phyloP scores from a whole-genome alignment of 2,888 invertebrate species.

The Lycocerus yunnanus region DNA sequence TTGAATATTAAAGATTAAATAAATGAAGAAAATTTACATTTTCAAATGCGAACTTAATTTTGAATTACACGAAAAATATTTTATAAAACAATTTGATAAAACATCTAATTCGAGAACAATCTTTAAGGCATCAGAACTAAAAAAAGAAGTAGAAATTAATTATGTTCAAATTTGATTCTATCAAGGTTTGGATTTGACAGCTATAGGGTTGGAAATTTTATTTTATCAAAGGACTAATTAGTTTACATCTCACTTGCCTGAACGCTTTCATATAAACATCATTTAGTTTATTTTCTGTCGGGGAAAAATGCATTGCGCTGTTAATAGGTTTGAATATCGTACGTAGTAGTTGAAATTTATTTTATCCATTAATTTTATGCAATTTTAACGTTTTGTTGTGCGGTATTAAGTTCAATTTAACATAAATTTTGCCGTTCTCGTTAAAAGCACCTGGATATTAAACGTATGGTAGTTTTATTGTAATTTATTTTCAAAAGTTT shows the following conservation, averaged over 20 bases:
- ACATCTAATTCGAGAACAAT: neutral
- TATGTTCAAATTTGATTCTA: neutral
- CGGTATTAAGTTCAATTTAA: conserved; percentile 1
- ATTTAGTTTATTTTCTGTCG: conserved; percentile 29
- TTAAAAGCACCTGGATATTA: conserved; percentile 7
- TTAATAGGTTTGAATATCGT: conserved; percentile 37
- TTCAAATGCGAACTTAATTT: neutral
- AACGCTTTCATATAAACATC: conserved; percentile 32
- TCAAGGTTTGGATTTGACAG: conserved; percentile 4
- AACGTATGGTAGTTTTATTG: neutral
- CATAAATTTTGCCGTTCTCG: neutral
- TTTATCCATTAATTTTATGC: conserved; percentile 12
- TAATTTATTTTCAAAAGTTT: neutral
- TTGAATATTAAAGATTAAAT: no score
- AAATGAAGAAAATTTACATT: no score
- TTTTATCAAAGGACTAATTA: conserved; percentile 24
- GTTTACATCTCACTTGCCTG: conserved; percentile 18
- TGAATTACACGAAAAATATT: neutral
- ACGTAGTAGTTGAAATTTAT: conserved; percentile 25
- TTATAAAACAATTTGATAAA: neutral
- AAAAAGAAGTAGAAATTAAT: neutral
- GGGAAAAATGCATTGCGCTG: conserved; percentile 33
- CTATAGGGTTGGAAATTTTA: neutral
- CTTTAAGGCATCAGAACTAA: neutral
- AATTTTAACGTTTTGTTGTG: conserved; percentile 4